Percentiles rank a stretch among this genome's conserved stretches.
Evolutionary conservation across 2,888 invertebrate genomes (phyloP).

Genomic region (Nomada fucata): DNA sequence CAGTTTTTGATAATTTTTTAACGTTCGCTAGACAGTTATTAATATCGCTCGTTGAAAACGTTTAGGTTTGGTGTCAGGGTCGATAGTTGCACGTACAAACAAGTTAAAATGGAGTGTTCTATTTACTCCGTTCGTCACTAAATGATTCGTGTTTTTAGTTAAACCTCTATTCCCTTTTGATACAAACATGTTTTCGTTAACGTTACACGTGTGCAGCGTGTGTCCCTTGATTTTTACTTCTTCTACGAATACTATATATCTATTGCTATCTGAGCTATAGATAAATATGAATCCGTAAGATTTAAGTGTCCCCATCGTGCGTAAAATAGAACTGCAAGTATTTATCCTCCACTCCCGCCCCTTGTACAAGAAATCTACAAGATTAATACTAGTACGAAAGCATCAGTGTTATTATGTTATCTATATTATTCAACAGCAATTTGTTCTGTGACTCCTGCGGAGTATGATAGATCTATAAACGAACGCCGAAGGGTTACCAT

Average conservation of each 20-base stretch:
- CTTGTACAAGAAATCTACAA: not conserved
- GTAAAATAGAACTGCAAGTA: no score
- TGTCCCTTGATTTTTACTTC: not conserved
- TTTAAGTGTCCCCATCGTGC: not conserved
- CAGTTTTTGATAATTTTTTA: constrained; percentile 22
- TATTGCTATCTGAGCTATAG: not conserved
- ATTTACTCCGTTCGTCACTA: not conserved
- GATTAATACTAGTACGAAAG: not conserved
- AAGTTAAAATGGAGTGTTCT: not conserved
- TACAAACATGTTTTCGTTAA: constrained; percentile 20
- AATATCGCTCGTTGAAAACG: not conserved
- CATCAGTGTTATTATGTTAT: constrained; percentile 12
- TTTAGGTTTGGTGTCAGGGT: constrained; percentile 23
- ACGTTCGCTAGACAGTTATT: constrained; percentile 2
- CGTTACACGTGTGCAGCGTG: not conserved
- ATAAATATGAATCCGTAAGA: not conserved
- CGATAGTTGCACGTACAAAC: constrained; percentile 1
- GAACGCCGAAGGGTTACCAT: constrained; percentile 3
- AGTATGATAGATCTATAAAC: not conserved
- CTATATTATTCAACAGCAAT: constrained; percentile 19
- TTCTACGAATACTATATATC: not conserved
- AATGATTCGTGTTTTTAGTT: constrained; percentile 1
- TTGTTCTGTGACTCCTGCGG: not conserved
- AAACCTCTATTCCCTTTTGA: not conserved
- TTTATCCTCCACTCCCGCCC: not conserved